phyloP scores from a whole-genome alignment of 2,888 invertebrate genomes.

The Tipula unca region DNA sequence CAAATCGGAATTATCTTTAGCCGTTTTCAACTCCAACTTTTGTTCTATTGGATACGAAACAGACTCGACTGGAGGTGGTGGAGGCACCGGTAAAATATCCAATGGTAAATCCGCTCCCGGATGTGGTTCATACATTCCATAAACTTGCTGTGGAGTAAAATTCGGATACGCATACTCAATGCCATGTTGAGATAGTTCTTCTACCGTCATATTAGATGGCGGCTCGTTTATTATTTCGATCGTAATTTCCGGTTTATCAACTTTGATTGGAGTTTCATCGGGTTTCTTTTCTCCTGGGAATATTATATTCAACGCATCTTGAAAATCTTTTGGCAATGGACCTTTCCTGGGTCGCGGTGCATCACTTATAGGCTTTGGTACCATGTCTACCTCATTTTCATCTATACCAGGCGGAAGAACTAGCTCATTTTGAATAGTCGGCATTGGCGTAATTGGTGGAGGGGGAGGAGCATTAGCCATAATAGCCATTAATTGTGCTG shows the following conservation, averaged over 20 bases:
- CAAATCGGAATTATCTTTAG: conserved; percentile 31
- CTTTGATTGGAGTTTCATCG: conserved; percentile 29
- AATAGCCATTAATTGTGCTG: conserved; percentile 39
- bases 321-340: conserved; percentile 49
- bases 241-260: conserved; percentile 23
- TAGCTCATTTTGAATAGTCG: conserved; percentile 27
- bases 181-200: neutral
- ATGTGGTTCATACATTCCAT: neutral
- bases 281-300: conserved; percentile 46
- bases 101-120: neutral
- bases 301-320: conserved; percentile 52
- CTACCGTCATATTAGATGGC: neutral
- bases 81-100: conserved; percentile 29
- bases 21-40: conserved; percentile 26
- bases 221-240: neutral
- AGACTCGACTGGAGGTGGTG: conserved; percentile 32
- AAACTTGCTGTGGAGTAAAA: neutral
- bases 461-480: conserved; percentile 41
- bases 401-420: conserved; percentile 40
- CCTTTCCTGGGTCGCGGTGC: conserved; percentile 42
- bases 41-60: neutral
- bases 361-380: conserved; percentile 41
- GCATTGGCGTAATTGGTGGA: conserved; percentile 36
- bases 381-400: conserved; percentile 38
- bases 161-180: neutral